phyloP scores from a whole-genome alignment of 2,113 vertebrate genomes.

The Motacilla alba region DNA sequence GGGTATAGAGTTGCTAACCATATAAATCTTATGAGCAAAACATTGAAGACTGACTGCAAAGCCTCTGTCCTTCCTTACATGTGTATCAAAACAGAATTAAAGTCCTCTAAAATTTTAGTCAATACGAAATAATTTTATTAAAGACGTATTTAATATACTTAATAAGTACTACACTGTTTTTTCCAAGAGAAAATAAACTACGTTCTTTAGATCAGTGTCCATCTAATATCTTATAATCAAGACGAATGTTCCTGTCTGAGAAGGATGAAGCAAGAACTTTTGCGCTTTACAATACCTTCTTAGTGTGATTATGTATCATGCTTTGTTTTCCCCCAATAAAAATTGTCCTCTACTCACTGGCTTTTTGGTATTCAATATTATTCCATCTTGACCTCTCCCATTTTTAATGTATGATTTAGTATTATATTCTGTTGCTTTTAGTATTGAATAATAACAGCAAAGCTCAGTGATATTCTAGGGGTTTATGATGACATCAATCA shows the following conservation, averaged over 20 bases:
- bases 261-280: not conserved
- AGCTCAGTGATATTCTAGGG: not conserved
- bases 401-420: not conserved
- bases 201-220: not conserved
- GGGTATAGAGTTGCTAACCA: not conserved
- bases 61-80: not conserved
- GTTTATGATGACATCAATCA: not conserved
- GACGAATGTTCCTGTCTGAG: not conserved
- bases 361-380: not conserved
- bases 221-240: not conserved
- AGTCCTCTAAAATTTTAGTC: not conserved
- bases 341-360: not conserved
- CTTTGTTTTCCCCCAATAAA: not conserved
- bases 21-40: not conserved
- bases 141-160: not conserved
- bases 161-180: not conserved
- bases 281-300: not conserved
- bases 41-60: not conserved
- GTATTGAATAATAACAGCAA: not conserved
- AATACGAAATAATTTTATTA: not conserved
- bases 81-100: not conserved
- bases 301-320: not conserved
- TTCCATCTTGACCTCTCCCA: not conserved
- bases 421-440: not conserved
- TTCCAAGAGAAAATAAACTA: not conserved